Evolutionary conservation across 2,113 vertebrate species (phyloP).

Genomic region (Dromiciops gliroides): DNA sequence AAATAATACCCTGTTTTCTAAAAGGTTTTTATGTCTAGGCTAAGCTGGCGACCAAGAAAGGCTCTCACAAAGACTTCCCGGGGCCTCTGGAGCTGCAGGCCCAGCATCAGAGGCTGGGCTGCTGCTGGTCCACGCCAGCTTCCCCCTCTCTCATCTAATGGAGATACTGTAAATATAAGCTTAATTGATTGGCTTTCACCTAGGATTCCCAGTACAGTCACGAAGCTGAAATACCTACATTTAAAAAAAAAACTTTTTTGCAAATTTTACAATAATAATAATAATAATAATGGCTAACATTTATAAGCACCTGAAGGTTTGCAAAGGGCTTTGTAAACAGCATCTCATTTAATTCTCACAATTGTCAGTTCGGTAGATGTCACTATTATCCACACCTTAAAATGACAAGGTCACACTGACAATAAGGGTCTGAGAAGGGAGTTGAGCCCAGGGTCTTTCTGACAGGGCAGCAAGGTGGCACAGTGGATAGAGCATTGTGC

Average conservation of each 20-base stretch:
- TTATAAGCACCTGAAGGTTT: not conserved
- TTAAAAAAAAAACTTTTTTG: not conserved
- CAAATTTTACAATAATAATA: not conserved
- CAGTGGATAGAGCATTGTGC: not conserved
- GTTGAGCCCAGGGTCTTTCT: not conserved
- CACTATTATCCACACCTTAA: not conserved
- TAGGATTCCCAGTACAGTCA: conserved; percentile 25
- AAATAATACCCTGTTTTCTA: conserved; percentile 6
- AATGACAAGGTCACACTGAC: not conserved
- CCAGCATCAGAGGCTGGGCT: not conserved
- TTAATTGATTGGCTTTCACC: not conserved
- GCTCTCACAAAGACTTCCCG: not conserved
- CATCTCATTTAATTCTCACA: not conserved
- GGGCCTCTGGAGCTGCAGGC: not conserved
- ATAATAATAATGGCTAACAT: not conserved
- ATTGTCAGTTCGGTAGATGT: not conserved
- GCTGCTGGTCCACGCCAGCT: not conserved
- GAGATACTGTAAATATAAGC: not conserved
- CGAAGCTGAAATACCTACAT: not conserved
- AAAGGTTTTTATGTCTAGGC: not conserved
- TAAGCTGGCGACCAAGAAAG: conserved; percentile 20
- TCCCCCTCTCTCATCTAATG: not conserved
- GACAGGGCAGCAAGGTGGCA: not conserved
- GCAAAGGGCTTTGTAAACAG: not conserved
- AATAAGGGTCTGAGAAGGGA: not conserved